Conservation (phyloP, 2,113 vertebrate genomes). For the Microtus oregoni region DNA sequence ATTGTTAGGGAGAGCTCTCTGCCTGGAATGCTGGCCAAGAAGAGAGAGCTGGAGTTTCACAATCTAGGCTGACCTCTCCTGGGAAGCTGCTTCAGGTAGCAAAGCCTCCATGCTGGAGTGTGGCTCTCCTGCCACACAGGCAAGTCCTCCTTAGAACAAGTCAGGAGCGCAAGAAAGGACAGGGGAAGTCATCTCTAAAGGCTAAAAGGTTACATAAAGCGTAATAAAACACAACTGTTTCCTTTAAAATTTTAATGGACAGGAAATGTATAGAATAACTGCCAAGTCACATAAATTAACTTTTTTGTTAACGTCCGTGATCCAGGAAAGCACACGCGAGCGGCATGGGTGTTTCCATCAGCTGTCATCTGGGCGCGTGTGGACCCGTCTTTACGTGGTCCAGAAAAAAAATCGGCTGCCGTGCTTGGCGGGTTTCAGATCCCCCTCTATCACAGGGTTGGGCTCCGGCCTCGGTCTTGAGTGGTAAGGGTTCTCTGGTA, state of each 20-base stretch:
- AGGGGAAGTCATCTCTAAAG: slow-evolving; percentile 75
- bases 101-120: neutral
- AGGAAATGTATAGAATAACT: slow-evolving; percentile 84
- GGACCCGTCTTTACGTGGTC: slow-evolving; percentile 87
- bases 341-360: slow-evolving; percentile 42
- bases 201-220: slow-evolving; percentile 67
- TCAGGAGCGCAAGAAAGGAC: slow-evolving; percentile 42
- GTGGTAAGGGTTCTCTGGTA: slow-evolving; percentile 94
- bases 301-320: slow-evolving; percentile 83
- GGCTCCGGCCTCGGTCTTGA: slow-evolving; percentile 93
- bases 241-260: slow-evolving; percentile 82
- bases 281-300: slow-evolving; percentile 74
- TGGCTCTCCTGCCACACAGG: neutral
- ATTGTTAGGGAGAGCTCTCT: slow-evolving; percentile 55
- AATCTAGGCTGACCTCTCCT: neutral
- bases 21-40: neutral
- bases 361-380: neutral
- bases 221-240: slow-evolving; percentile 81
- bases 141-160: neutral
- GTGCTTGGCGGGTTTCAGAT: slow-evolving; percentile 92
- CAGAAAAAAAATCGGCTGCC: slow-evolving; percentile 95
- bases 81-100: neutral
- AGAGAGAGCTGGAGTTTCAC: slow-evolving; percentile 24
- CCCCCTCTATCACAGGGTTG: slow-evolving; percentile 88
- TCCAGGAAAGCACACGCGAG: slow-evolving; percentile 70